A percentile compares a stretch with the other conserved stretches of the same genome.
Evolutionary conservation across 2,113 vertebrate species (phyloP).

Genomic region (Glareola pratincola): DNA sequence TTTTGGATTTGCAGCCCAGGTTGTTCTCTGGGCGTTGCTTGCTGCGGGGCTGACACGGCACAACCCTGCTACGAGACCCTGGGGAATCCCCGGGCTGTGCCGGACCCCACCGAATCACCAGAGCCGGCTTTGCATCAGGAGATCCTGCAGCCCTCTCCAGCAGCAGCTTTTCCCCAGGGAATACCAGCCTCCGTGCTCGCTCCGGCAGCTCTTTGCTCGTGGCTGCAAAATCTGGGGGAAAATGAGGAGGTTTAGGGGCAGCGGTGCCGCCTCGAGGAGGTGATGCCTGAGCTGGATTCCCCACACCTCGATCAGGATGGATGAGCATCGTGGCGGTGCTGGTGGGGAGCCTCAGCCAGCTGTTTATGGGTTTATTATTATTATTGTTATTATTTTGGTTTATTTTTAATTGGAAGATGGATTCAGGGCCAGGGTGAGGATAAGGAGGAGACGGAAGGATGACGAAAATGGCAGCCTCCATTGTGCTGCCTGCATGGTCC

Average conservation of each 20-base stretch:
- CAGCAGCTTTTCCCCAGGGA: not conserved
- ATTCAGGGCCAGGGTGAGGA: not conserved
- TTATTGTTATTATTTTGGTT: not conserved
- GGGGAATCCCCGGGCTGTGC: not conserved
- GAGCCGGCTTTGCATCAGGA: not conserved
- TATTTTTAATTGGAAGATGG: not conserved
- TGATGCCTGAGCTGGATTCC: not conserved
- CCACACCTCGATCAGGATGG: fast-evolving
- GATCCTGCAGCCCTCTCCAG: fast-evolving
- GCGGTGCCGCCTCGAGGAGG: fast-evolving
- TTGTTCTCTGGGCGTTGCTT: not conserved
- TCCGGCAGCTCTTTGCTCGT: not conserved
- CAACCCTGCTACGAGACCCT: not conserved
- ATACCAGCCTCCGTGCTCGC: fast-evolving
- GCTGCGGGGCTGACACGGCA: not conserved
- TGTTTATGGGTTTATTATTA: not conserved
- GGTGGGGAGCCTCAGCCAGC: not conserved
- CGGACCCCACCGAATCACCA: fast-evolving
- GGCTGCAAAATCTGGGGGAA: not conserved
- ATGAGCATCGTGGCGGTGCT: not conserved
- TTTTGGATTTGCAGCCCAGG: not conserved
- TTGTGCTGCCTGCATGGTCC: not conserved
- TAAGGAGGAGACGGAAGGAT: not conserved
- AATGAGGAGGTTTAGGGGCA: not conserved
- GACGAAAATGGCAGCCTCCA: not conserved